These are phyloP conservation scores for Actias luna DNA, from an alignment of 2,888 invertebrate genomes.

Conservation along the genomic window DNA sequence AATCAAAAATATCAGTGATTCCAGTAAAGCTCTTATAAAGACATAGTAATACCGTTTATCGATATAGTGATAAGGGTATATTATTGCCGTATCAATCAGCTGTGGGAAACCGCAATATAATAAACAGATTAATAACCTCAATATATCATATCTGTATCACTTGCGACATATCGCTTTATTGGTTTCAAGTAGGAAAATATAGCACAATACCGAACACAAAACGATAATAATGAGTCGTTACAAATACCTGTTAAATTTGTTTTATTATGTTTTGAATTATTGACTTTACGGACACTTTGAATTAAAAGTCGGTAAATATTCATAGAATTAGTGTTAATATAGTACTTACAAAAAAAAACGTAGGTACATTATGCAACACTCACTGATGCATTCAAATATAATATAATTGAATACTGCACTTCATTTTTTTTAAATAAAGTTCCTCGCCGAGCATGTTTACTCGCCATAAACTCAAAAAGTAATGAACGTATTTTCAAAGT, in stretches of 20 bases:
- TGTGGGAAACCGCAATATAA: conserved; percentile 10
- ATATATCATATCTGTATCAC: conserved; percentile 10
- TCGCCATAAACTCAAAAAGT: too few species aligned
- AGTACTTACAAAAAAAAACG: too few species aligned
- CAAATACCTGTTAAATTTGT: background rate
- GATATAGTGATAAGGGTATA: background rate
- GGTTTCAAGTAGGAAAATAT: conserved; percentile 8
- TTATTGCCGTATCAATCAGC: conserved; percentile 12
- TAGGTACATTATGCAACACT: too few species aligned
- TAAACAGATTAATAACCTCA: conserved; percentile 8
- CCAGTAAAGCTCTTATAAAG: background rate
- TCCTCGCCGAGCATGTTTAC: too few species aligned
- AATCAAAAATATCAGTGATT: conserved; percentile 1
- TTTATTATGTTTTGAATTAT: background rate
- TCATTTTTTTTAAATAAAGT: too few species aligned
- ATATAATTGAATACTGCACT: too few species aligned
- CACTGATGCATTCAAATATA: too few species aligned
- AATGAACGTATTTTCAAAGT: too few species aligned
- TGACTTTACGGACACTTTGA: background rate
- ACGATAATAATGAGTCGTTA: conserved; percentile 1
- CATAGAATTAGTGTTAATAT: too few species aligned
- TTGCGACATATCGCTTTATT: conserved; percentile 11
- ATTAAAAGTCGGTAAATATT: too few species aligned
- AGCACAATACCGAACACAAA: conserved; percentile 2
- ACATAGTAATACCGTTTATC: conserved; percentile 5